Evolutionary conservation across 2,888 invertebrate genomes (phyloP), one percentile per base, ranked within the genome.

Genomic region (Hemaris fuciformis): DNA sequence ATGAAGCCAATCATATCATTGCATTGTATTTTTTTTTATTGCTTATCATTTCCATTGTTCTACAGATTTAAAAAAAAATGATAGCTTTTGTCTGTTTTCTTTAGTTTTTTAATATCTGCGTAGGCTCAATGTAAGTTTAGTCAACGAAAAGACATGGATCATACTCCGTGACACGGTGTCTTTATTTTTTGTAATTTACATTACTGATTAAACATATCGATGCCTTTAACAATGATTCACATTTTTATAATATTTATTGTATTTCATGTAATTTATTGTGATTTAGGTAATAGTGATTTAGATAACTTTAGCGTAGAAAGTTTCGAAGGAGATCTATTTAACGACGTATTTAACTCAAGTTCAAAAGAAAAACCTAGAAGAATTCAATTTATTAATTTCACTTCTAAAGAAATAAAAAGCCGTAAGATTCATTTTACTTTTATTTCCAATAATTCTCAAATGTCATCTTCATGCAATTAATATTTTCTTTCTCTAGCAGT

Each of bases 301-400:
- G 57, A 63, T 27, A 62, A 64, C 56, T 57, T 38, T 8, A 59
- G 56, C 57, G 34, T 62, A 43, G 63, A 61, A n/a, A 67, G 62
- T 13, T 41, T 41, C 22, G 63, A 64, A 46, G 61, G 53, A 13
- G 46, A 59, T 45, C 42, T 62, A 31, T 20, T 25, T 46, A 57
- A 62, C 42, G 31, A 62, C 62, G n/a, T 61, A 41, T 48, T 25
- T 34, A 60, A 60, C 42, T 3, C 18, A 7, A 62, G n/a, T 34
- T 43, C 42, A 7, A 64, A 53, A 43, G 41, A 62, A 45, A 53
- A 58, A 23, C 61, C 61, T 15, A 43, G 25, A 4, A 61, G 61
- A 45, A 25, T 56, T 18, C 23, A 31, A 42, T 56, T 45, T 1
- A 53, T 53, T 18, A 53, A 53, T 10, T 53, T 53, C 4, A 53